Evolutionary conservation across 2,797 vertebrate species (phyloP), one percentile per base, ranked within the genome.

Genomic region (Poeciliopsis gracilis): DNA sequence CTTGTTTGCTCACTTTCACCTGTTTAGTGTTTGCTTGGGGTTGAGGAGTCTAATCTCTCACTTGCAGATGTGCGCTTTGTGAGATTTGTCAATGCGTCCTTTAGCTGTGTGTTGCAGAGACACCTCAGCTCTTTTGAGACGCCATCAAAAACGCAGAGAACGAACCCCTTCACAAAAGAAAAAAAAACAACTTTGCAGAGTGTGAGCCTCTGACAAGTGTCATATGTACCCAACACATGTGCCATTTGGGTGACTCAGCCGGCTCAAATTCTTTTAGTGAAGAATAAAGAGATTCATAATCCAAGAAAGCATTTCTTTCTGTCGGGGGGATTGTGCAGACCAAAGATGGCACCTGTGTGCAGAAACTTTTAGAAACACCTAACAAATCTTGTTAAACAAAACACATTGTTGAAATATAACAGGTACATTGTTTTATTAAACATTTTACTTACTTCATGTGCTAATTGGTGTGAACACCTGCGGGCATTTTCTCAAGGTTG

Each of bases 181-280:
- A 36, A 25, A 55, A 87, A 89, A 41, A 9, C 38, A 92, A 69
- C 77, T 88, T 86, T 82, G 82, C 73, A 2, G 70, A 79, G 77
- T 72, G 23, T 15, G 61, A 75, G 84, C 80, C 76, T 88, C 71
- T 86, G 88, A 92, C 73, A 79, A 80, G 83, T 90, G 89, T 90
- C 86, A 91, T 87, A 89, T 87, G 84, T 91, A 78, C 76, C 12
- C 76, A 33, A 74, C 81, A 72, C 81, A 76, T 87, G 81, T 92
- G 91, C 92, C 94, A 93, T 89, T 89, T 87, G 76, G 85, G 78
- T 91, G 90, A 94, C 94, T 94, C 90, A 93, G 90, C 87, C 76
- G 80, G 85, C 90, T 88, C 92, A 84, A 75, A 77, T 76, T 70
- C 45, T 83, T 94, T 91, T 94, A 85, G 91, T 91, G 88, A 86